phyloP scores from a whole-genome alignment of 30 jellyfish, hydroid and myxozoan species.

The Cassiopea xamachana region DNA sequence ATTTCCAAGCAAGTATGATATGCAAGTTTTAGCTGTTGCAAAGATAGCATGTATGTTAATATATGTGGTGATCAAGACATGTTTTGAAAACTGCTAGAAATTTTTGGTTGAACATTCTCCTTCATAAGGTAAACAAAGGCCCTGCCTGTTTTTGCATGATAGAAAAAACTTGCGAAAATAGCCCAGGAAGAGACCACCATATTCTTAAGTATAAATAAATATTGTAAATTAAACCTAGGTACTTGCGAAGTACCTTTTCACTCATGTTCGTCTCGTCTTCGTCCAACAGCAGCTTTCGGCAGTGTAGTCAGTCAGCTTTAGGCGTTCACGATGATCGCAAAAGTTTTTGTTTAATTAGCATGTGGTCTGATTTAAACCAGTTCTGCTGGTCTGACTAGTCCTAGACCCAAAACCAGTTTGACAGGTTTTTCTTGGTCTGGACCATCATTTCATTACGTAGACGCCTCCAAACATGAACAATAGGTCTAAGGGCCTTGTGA shows the following conservation, averaged over 20 bases:
- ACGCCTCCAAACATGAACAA: too few relatives aligned
- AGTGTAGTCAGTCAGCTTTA: not conserved
- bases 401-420: slow-evolving; percentile 14
- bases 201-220: not conserved
- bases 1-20: too few relatives aligned
- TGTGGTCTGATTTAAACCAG: slow-evolving; percentile 39
- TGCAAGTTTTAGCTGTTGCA: too few relatives aligned
- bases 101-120: too few relatives aligned
- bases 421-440: not conserved
- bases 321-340: not conserved
- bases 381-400: slow-evolving; percentile 7
- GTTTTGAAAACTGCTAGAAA: too few relatives aligned
- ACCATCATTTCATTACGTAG: not conserved
- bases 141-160: too few relatives aligned
- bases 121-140: too few relatives aligned
- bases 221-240: not conserved
- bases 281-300: not conserved
- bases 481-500: too few relatives aligned
- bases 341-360: not conserved
- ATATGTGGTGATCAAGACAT: too few relatives aligned
- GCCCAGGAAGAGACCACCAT: not conserved
- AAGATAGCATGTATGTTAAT: too few relatives aligned
- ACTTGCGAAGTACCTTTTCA: not conserved
- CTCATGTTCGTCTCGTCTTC: not conserved
- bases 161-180: not conserved